These are phyloP conservation scores for Balearica regulorum DNA, from an alignment of 2,797 vertebrate species.

Conservation along the genomic window DNA sequence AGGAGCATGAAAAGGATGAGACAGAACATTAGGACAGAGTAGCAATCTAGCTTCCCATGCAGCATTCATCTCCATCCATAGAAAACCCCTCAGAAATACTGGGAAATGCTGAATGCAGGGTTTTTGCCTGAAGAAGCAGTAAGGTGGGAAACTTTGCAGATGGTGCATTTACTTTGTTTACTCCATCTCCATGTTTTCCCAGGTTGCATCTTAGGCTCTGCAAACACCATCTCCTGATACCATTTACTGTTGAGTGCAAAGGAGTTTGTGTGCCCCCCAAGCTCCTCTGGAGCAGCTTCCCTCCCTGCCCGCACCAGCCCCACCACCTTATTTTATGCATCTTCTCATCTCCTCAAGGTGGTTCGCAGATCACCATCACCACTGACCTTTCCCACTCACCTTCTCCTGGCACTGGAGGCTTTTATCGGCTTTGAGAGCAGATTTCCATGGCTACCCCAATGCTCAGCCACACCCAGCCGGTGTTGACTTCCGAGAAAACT, in stretches of 20 bases:
- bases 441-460: not conserved
- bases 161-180: not conserved
- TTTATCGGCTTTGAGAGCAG: not conserved
- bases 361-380: not conserved
- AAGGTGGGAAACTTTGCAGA: not conserved
- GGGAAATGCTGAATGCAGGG: not conserved
- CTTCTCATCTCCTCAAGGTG: not conserved
- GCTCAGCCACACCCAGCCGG: not conserved
- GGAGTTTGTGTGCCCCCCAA: not conserved
- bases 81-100: not conserved
- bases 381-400: not conserved
- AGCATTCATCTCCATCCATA: not conserved
- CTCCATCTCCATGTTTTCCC: not conserved
- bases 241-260: rapidly evolving
- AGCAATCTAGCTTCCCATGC: not conserved
- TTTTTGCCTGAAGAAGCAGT: not conserved
- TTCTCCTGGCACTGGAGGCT: not conserved
- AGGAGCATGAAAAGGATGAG: not conserved
- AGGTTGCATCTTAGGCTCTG: not conserved
- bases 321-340: not conserved
- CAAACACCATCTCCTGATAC: not conserved
- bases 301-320: not conserved
- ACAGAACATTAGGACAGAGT: not conserved
- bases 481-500: not conserved
- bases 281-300: not conserved